Base-by-base conservation (phyloP, 1,140 invertebrate genomes). In the Drosophila persimilis region DNA sequence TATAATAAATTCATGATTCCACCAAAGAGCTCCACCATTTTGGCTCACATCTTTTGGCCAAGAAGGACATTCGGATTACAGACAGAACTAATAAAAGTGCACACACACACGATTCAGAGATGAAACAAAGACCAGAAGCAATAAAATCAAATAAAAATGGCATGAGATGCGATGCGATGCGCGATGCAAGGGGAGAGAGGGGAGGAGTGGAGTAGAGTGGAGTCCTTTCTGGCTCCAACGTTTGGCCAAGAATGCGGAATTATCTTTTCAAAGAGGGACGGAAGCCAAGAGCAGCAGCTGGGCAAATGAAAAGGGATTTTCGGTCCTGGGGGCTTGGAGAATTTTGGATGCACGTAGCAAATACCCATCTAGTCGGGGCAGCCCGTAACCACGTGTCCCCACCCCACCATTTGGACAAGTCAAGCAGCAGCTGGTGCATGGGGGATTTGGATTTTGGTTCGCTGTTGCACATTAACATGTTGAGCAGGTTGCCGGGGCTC, bases 101-200 rank as follows among this genome's bases (percentile, higher is more conserved):
- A 77, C 20, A 51, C 57, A 51, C 13, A 43, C 35, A 46, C 41
- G 41, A 57, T 35, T 45, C 35, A 43, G 35, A 52, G 26, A 35
- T 17, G 17, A 70, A 56, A 72, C 39, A 57, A 53, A 79, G 43
- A 56, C 52, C 51, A 20, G 44, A 22, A 50, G 66, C 55, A 85
- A 75, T 85, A 85, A 85, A 84, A 84, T 80, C 76, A 85, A 85
- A 85, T 85, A 66, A 63, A 86, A 77, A 69, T 51, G 47, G 56
- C 48, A 45, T 6, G 35, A 54, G 80, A 73, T 5, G 64, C 47
- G 50, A 45, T 6, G 35, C 58, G 80, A 73, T 5, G 64, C 47
- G 50, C 59, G 51, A 35, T 6, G 35, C 58, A 39, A 47, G 70
- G 35, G 29, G 29, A 39, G 29, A 63, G 7, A 7, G 20, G 48